Percentiles rank a stretch among this genome's conserved stretches.
Conservation (phyloP, 2,888 invertebrate genomes). For the Eupelmus urozonus region DNA sequence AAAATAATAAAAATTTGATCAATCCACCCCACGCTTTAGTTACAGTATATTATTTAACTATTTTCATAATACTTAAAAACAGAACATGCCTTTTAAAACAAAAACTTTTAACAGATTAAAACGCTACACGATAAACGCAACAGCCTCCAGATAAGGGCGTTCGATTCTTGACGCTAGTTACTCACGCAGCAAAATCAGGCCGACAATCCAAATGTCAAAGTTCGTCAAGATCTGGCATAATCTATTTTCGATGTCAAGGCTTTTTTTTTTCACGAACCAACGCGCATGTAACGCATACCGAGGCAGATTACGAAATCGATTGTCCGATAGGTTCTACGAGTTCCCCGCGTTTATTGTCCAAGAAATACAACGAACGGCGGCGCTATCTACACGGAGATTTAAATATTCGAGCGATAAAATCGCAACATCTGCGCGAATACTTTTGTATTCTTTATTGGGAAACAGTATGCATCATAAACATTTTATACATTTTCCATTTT, state of each 20-base stretch:
- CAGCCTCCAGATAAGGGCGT: too few species aligned
- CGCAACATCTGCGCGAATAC: too few species aligned
- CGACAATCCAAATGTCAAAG: background rate
- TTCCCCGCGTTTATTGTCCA: background rate
- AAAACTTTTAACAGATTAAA: too few species aligned
- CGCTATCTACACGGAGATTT: background rate
- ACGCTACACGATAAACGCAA: too few species aligned
- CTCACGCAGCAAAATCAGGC: background rate
- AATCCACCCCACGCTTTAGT: too few species aligned
- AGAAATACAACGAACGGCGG: background rate
- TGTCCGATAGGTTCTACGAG: background rate
- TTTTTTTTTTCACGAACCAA: background rate
- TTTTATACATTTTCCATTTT: background rate
- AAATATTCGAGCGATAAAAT: too few species aligned
- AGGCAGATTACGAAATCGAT: background rate
- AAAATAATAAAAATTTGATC: too few species aligned
- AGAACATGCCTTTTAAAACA: too few species aligned
- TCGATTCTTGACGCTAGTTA: background rate
- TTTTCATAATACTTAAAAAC: too few species aligned
- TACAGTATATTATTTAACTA: too few species aligned
- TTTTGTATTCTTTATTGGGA: too few species aligned
- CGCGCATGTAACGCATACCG: background rate
- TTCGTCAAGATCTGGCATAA: constrained; percentile 1
- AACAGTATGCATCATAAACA: background rate
- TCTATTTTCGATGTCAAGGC: constrained; percentile 10